Evolutionary conservation across 2,797 vertebrate species (phyloP).

Genomic region (Amblyopsis hoosieri): DNA sequence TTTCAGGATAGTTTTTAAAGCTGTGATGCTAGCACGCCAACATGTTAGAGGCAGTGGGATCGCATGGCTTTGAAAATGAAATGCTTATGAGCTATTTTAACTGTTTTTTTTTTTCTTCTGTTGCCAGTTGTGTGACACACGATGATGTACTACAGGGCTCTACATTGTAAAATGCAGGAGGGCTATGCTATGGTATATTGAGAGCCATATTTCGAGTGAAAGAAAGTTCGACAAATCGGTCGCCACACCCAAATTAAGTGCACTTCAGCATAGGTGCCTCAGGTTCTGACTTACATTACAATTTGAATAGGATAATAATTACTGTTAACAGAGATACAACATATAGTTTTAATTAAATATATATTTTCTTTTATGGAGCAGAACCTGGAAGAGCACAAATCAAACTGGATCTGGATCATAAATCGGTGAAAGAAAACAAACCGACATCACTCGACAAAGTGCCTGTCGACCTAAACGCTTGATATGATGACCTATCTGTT

Average conservation of each 20-base stretch:
- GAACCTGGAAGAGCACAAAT: slow-evolving; percentile 70
- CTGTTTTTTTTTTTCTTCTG: slow-evolving; percentile 41
- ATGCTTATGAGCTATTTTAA: slow-evolving; percentile 55
- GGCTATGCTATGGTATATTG: slow-evolving; percentile 54
- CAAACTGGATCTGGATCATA: slow-evolving; percentile 49
- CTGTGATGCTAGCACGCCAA: slow-evolving; percentile 70
- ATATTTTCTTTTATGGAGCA: slow-evolving; percentile 48
- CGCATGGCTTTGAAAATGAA: slow-evolving; percentile 73
- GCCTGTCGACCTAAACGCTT: slow-evolving; percentile 78
- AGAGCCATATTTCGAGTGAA: slow-evolving; percentile 69
- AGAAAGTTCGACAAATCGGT: slow-evolving; percentile 65
- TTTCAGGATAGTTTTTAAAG: slow-evolving; percentile 64
- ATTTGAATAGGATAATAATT: slow-evolving; percentile 35
- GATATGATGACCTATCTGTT: slow-evolving; percentile 63
- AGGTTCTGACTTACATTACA: slow-evolving; percentile 60
- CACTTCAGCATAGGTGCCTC: slow-evolving; percentile 87
- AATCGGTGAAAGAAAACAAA: slow-evolving; percentile 48
- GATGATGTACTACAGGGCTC: slow-evolving; percentile 75
- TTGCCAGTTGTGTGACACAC: slow-evolving; percentile 55
- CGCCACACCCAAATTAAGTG: slow-evolving; percentile 78
- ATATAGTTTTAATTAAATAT: slow-evolving; percentile 64
- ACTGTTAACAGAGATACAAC: slow-evolving; percentile 65
- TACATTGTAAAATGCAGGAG: slow-evolving; percentile 68
- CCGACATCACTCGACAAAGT: slow-evolving; percentile 76
- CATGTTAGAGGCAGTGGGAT: slow-evolving; percentile 56